These are phyloP conservation scores for Sepioteuthis lessoniana DNA, from an alignment of 2,888 invertebrate species.

Conservation along the genomic window DNA sequence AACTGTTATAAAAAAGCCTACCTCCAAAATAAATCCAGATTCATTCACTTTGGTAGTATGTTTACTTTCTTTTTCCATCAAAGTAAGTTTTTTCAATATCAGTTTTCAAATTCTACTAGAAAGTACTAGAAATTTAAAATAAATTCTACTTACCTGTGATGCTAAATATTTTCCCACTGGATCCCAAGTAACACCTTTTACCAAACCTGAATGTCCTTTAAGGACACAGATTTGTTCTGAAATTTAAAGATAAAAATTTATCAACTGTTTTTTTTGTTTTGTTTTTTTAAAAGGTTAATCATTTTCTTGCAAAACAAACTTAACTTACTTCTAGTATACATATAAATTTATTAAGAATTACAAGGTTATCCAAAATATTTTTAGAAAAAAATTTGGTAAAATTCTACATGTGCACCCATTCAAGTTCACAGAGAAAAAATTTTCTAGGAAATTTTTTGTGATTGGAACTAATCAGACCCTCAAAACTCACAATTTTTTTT, in stretches of 20 bases:
- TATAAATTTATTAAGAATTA: neutral
- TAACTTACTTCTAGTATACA: neutral
- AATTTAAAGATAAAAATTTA: slow-evolving; percentile 48
- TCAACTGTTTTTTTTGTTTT: neutral
- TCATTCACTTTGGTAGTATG: no score
- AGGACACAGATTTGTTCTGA: slow-evolving; percentile 82
- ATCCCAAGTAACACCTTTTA: slow-evolving; percentile 99
- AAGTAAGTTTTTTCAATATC: no score
- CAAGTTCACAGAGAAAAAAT: no score
- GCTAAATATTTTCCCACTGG: slow-evolving; percentile 97
- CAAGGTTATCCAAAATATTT: neutral
- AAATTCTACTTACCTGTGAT: slow-evolving; percentile 80
- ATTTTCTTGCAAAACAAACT: neutral
- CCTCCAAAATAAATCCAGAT: no score
- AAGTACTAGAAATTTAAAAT: neutral
- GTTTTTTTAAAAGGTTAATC: neutral
- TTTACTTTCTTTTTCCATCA: no score
- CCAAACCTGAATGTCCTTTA: slow-evolving; percentile 90
- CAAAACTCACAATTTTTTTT: no score
- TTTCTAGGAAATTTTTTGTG: no score
- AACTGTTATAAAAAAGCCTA: no score
- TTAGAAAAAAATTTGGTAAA: no score
- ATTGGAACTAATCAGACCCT: no score
- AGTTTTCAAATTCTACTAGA: no score
- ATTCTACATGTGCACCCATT: no score